Base-by-base conservation (phyloP, 2,888 invertebrate genomes). In the Endomychus coccineus region DNA sequence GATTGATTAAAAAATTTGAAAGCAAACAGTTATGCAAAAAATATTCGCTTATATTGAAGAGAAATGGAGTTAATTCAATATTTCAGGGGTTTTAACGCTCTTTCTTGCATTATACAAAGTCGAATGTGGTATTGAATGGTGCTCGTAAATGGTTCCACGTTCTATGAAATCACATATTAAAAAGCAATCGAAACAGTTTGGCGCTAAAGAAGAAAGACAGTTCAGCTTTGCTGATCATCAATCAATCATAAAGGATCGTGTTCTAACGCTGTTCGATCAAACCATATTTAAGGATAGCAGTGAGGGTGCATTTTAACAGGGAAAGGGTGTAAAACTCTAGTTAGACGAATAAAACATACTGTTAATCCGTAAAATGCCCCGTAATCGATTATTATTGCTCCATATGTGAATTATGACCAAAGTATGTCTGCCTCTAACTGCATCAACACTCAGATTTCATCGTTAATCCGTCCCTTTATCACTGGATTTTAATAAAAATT, bases 291-390 rank as follows among this genome's bases (percentile, higher is more conserved):
- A 39, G 31, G n/a, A n/a, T n/a, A 36, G 45, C 28, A 34, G 44
- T 43, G 44, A 45, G 49, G 53, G 53, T 49, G 51, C 40, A 45
- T 44, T 44, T 44, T 44, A 40, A 44, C 37, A 10, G 27, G 41
- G 40, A 49, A 49, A 46, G 52, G 55, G 53, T 51, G 50, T 44
- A 37, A 43, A 44, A 43, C 32, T 44, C 45, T 36, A 48, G 43
- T 42, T 38, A 39, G 39, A 40, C 34, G 45, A 46, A 44, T 42
- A 44, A 49, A 48, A 44, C 40, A 44, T 38, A 36, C 43, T 42
- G 50, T 43, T 52, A 55, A 54, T 52, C 53, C 52, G 48, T 51
- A 49, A 54, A 55, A 55, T 55, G 39, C 43, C n/a, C 36, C 36
- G 41, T 47, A 52, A 50, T 52, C 50, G 51, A 51, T 50, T 47